A percentile compares a stretch with the other conserved stretches of the same genome.
Evolutionary conservation across 2,888 invertebrate genomes (phyloP).

Genomic region (Eubasilissa splendida): DNA sequence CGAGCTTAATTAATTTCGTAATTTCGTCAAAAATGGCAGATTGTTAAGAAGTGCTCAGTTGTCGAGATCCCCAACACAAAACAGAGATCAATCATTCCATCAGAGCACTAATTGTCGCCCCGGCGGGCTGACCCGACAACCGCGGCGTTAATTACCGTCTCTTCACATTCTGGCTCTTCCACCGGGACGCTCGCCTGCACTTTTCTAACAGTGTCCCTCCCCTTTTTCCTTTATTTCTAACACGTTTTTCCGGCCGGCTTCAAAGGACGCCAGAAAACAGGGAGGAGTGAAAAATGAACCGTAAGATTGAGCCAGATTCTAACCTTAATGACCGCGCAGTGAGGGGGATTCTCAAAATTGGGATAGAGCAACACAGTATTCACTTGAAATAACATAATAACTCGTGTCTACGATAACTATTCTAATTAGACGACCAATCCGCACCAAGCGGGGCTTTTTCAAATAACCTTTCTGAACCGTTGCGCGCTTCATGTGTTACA

Average conservation of each 20-base stretch:
- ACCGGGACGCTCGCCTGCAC: background rate
- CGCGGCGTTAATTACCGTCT: slow-evolving; percentile 22
- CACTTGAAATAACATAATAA: too few relatives aligned
- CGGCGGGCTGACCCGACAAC: background rate
- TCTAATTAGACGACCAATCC: too few relatives aligned
- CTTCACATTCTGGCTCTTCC: slow-evolving; percentile 6
- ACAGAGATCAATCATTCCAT: background rate
- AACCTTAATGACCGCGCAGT: background rate
- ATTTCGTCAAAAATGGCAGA: too few relatives aligned
- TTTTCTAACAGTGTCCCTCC: background rate
- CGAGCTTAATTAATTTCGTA: too few relatives aligned
- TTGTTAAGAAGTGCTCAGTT: too few relatives aligned
- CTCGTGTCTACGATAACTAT: too few relatives aligned
- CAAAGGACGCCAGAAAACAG: background rate
- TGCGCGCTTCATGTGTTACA: too few relatives aligned
- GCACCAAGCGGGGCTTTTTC: too few relatives aligned
- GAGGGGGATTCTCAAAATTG: too few relatives aligned
- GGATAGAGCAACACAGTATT: too few relatives aligned
- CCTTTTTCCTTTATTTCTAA: background rate
- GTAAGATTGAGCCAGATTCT: background rate
- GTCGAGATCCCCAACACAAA: too few relatives aligned
- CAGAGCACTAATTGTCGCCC: slow-evolving; percentile 12
- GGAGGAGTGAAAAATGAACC: background rate
- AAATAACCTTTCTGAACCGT: too few relatives aligned
- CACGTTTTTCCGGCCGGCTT: slow-evolving; percentile 3